Base-by-base conservation (phyloP, 2,888 invertebrate genomes). In the Agyllia agylla region DNA sequence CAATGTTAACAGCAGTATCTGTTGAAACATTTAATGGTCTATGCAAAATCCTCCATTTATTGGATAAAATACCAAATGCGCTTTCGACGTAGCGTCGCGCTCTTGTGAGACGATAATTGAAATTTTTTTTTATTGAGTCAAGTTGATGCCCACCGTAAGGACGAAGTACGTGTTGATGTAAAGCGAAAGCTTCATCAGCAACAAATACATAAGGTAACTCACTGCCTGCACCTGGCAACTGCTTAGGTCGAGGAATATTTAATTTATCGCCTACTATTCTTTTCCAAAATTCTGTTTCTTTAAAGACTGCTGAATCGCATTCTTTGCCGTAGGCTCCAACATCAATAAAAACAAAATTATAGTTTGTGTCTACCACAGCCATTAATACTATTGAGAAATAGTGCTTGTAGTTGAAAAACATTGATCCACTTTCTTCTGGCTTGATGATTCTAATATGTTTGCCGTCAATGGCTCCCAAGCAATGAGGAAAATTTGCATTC, bases 251-350 rank as follows among this genome's bases (percentile, higher is more conserved):
- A 81, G 93, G 92, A 83, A 92, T 84, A 87, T 91, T 87, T 89
- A 91, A 90, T 84, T 49, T 77, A 86, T 90, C 87, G 70, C 84
- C 87, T 82, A 81, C 73, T 86, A 93, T 70, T 75, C 70, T 91
- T 90, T 92, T 90, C 91, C 91, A 92, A 88, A 93, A 93, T 85
- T 77, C 70, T 84, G 92, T 89, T 87, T 93, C 89, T 88, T 93
- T 91, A 88, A 94, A 94, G 24, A 94, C 91, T 78, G 85, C 57
- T 86, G 93, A 42, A 42, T 42, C 42, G 42, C 42, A 42, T 42
- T 42, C 42, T 42, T 42, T 42, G 64, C 64, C 64, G 64, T 64
- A 64, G 64, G 64, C 64, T 64, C 73, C 73, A 27, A 73, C 27
- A 73, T 73, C 73, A 73, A 73, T 73, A 73, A 73, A 73, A 73